Conservation (phyloP, 1,140 invertebrate species). For the Melipona quadrifasciata region DNA sequence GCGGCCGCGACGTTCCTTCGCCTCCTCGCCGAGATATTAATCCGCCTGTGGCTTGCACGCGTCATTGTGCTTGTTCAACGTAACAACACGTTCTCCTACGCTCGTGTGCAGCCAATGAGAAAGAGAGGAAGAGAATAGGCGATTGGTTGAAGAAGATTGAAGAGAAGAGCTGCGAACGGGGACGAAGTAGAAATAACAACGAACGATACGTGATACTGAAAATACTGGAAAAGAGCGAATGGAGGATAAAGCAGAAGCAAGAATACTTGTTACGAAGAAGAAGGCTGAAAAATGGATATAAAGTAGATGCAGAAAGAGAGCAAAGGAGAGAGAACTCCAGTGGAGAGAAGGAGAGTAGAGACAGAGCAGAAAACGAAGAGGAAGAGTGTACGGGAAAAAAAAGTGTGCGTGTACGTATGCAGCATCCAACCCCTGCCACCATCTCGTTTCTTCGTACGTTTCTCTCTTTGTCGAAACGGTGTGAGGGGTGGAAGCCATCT, state of each 20-base stretch:
- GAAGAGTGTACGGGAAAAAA: constrained; percentile 58
- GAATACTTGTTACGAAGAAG: not conserved
- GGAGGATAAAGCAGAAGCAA: not conserved
- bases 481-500: constrained; percentile 79
- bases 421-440: constrained; percentile 48
- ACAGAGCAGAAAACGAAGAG: constrained; percentile 9
- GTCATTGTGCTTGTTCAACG: constrained; percentile 51
- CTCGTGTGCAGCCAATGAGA: not conserved
- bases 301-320: not conserved
- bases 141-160: not conserved
- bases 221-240: not conserved
- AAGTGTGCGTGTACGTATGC: constrained; percentile 42
- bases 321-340: not conserved
- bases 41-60: constrained; percentile 41
- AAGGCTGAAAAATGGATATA: not conserved
- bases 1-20: not conserved
- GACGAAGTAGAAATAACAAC: no score
- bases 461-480: constrained; percentile 55
- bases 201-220: no score
- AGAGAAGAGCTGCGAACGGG: not conserved
- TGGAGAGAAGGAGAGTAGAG: constrained; percentile 18
- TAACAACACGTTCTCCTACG: constrained; percentile 26
- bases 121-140: not conserved
- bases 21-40: constrained; percentile 35
- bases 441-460: not conserved